Evolutionary conservation across 2,113 vertebrate species (phyloP).

Genomic region (Coregonus clupeaformis): DNA sequence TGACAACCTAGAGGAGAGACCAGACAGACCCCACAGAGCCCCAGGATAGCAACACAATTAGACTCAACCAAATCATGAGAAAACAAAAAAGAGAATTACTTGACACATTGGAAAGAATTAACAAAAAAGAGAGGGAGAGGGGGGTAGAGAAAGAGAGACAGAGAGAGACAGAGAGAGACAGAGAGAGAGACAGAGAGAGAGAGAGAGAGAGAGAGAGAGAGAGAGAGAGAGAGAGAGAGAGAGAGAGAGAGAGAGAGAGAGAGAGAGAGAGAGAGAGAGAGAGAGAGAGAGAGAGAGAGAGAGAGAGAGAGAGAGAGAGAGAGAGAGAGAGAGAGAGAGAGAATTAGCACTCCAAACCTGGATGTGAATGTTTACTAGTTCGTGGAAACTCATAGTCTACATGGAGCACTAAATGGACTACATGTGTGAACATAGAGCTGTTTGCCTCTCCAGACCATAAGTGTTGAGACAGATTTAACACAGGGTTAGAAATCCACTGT

Average conservation of each 20-base stretch:
- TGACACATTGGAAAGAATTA: too few relatives aligned
- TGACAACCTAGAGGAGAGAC: constrained; percentile 78
- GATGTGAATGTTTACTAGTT: constrained; percentile 9
- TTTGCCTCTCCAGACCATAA: neutral
- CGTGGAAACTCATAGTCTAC: neutral
- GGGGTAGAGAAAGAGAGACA: too few relatives aligned
- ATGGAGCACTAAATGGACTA: constrained; percentile 1
- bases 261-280: neutral
- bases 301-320: neutral
- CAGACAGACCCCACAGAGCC: too few relatives aligned
- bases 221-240: constrained; percentile 5
- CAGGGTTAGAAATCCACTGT: neutral
- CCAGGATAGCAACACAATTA: too few relatives aligned
- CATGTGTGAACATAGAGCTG: neutral
- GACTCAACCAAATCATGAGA: too few relatives aligned
- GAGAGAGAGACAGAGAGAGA: neutral
- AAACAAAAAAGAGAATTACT: too few relatives aligned
- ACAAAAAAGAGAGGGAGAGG: too few relatives aligned
- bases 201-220: constrained; percentile 12
- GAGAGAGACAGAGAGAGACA: too few relatives aligned
- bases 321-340: neutral
- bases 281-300: neutral
- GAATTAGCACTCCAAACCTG: neutral
- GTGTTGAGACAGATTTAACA: neutral
- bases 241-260: neutral